phyloP scores from a whole-genome alignment of 2,113 vertebrate species.

The Bombycilla garrulus region DNA sequence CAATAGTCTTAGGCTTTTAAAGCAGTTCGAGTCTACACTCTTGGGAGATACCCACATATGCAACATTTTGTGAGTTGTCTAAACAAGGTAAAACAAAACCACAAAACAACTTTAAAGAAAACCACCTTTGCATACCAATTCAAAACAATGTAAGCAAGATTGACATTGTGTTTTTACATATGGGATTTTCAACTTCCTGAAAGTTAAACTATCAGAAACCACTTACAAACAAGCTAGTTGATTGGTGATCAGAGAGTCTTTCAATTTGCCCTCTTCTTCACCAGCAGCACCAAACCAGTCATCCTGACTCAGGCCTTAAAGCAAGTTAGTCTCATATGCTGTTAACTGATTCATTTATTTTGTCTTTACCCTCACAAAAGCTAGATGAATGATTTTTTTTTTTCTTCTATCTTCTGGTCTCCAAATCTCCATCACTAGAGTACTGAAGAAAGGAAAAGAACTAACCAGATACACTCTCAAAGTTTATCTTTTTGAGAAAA shows the following conservation, averaged over 20 bases:
- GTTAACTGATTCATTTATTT: background rate
- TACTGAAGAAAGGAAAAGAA: background rate
- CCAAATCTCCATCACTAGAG: background rate
- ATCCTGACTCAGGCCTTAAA: background rate
- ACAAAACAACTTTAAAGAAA: background rate
- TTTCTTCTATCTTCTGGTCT: background rate
- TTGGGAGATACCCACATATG: background rate
- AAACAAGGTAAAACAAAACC: background rate
- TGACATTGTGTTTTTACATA: fast-evolving
- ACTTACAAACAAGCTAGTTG: background rate
- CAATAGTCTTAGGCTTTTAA: background rate
- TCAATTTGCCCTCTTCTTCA: background rate
- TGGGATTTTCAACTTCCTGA: background rate
- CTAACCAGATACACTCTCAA: background rate
- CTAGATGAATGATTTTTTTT: background rate
- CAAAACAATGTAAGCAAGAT: background rate
- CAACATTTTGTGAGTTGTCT: background rate
- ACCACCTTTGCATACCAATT: background rate
- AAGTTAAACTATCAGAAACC: background rate
- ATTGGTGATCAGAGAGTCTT: background rate
- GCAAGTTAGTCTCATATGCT: background rate
- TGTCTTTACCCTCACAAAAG: background rate
- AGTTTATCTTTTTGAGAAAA: background rate
- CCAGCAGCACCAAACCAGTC: background rate
- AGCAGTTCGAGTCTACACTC: background rate